Base-by-base conservation (phyloP, 2,797 vertebrate species). In the Semotilus atromaculatus region DNA sequence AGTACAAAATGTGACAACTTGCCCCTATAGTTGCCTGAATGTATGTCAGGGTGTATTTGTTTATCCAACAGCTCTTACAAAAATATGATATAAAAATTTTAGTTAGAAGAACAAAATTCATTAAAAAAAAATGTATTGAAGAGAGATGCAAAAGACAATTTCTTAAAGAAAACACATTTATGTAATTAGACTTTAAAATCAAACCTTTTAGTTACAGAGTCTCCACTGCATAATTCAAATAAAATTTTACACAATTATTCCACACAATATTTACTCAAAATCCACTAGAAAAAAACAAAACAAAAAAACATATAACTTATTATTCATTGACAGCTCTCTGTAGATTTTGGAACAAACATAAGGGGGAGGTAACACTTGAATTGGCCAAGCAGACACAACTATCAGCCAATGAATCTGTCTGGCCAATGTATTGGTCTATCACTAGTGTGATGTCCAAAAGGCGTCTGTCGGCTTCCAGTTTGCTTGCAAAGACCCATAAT, bases 341-440 rank as follows among this genome's bases (percentile, higher is more conserved):
- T 3, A 36, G 29, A 74, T 74, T 73, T 82, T 13, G 58, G 40
- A 51, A 82, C 11, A 29, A n/a, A 29, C 55, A 77, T 62, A 77
- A 60, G 75, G 36, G 21, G 55, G 55, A 18, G 3, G 14, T 48
- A 82, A 74, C 71, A 34, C 81, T 51, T 64, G 11, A 74, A 74
- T 36, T 74, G 58, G 40, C 70, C 58, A 73, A 74, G 55, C 36
- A n/a, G 55, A 77, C 34, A 60, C 9, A 62, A 29, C 31, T 82
- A 73, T 64, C 38, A 64, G 81, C 29, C 80, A 34, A 48, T 82
- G n/a, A 48, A 62, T 74, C n/a, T 58, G 51, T 71, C 68, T 81
- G 34, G 45, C 45, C 40, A 45, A 73, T 82, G 43, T 7, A 82
- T 62, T 31, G 55, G 68, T 72, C 29, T 74, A 62, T 66, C 70